phyloP scores from a whole-genome alignment of 2,797 vertebrate species.

The Lycodopsis pacificus region DNA sequence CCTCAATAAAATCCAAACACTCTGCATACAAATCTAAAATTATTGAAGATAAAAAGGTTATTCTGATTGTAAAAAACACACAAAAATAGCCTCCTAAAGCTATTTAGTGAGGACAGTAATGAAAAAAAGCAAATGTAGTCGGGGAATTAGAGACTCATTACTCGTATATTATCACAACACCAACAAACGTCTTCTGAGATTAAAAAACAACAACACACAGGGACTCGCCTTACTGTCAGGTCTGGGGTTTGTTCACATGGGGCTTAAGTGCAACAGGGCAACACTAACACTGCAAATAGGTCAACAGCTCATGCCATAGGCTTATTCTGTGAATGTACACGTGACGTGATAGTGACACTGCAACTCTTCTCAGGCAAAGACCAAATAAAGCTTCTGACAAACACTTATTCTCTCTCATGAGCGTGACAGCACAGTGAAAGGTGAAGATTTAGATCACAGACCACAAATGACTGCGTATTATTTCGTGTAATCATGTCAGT shows the following conservation, averaged over 20 bases:
- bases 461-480: background rate
- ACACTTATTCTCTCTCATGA: slow-evolving; percentile 1
- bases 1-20: slow-evolving; percentile 21
- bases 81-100: background rate
- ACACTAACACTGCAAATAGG: slow-evolving; percentile 46
- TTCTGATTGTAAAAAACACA: background rate
- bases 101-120: background rate
- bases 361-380: background rate
- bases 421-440: background rate
- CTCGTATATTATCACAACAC: background rate
- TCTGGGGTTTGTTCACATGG: slow-evolving; percentile 13
- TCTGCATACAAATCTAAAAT: background rate
- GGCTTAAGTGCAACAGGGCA: slow-evolving; percentile 33
- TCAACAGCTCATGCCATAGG: slow-evolving; percentile 9
- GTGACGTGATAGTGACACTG: background rate
- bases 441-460: slow-evolving; percentile 3
- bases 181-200: background rate
- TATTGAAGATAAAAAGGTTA: background rate
- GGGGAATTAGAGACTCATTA: background rate
- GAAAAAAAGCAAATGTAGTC: background rate
- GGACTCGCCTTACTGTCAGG: background rate
- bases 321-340: slow-evolving; percentile 1
- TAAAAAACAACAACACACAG: background rate
- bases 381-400: slow-evolving; percentile 32
- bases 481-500: background rate